Evolutionary conservation across 2,888 invertebrate genomes (phyloP).

Genomic region (Aspidiotus rigidus): DNA sequence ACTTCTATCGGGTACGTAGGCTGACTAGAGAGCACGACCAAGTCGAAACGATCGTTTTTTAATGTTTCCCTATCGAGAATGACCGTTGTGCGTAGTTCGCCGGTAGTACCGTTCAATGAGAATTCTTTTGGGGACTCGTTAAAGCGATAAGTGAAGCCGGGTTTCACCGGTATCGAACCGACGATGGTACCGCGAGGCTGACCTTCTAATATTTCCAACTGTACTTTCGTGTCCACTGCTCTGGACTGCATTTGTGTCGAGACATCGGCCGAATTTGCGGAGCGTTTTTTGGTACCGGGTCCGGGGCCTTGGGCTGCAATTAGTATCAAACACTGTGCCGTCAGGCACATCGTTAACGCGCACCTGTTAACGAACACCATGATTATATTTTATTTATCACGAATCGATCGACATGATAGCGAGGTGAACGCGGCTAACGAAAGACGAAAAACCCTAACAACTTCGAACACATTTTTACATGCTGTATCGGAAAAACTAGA

Average conservation of each 20-base stretch:
- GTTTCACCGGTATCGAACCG: slow-evolving; percentile 75
- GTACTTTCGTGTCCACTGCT: slow-evolving; percentile 76
- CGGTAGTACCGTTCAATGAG: slow-evolving; percentile 67
- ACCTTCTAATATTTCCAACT: slow-evolving; percentile 77
- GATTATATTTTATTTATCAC: background rate
- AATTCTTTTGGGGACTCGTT: slow-evolving; percentile 87
- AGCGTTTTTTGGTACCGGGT: slow-evolving; percentile 40
- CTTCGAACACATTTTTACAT: slow-evolving; percentile 11
- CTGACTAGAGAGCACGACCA: slow-evolving; percentile 83
- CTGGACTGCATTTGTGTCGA: slow-evolving; percentile 67
- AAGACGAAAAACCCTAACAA: slow-evolving; percentile 32
- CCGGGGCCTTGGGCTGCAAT: slow-evolving; percentile 42
- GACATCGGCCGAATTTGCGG: background rate
- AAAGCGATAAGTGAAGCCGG: slow-evolving; percentile 83
- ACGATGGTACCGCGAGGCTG: slow-evolving; percentile 73
- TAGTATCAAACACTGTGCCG: slow-evolving; percentile 41
- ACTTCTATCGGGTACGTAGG: slow-evolving; percentile 89
- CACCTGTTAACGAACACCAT: slow-evolving; percentile 33
- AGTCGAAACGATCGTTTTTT: slow-evolving; percentile 68
- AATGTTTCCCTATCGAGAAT: slow-evolving; percentile 77
- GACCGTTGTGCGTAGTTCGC: slow-evolving; percentile 72
- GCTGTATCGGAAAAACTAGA: background rate
- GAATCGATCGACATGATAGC: slow-evolving; percentile 2
- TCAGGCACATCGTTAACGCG: slow-evolving; percentile 31
- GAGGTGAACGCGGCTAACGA: slow-evolving; percentile 11